Base-by-base conservation (phyloP, 2,113 vertebrate species). In the Lepus americanus region DNA sequence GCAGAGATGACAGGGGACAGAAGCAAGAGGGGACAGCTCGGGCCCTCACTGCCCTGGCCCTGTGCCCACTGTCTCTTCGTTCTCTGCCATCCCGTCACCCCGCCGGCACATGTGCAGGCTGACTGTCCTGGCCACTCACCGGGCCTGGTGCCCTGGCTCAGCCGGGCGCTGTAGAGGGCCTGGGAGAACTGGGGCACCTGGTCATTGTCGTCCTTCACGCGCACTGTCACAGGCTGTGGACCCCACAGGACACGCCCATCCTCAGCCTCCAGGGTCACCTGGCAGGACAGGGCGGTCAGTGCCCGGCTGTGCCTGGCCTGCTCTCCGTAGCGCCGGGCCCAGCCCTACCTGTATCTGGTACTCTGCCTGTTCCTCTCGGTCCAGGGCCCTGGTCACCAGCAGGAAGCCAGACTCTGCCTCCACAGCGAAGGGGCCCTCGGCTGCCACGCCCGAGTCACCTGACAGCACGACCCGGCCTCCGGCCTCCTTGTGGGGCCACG, bases 291-390 rank as follows among this genome's bases (percentile, higher is more conserved):
- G 20, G 9, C 3, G 27, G 11, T 97, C 53, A 95, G 83, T 33
- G 5, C 19, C 25, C 4, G 0, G 1, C 13, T 12, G 51, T 33
- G 17, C 64, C 20, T 39, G 36, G 3, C 3, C 6, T 20, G 12
- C 20, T 33, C 9, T 73, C 20, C 59, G 19, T 31, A 9, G 3
- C 23, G 9, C n/a, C 53, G 9, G 2, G 6, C 44, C 51, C n/a
- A 25, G 55, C 23, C 59, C 0, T 95, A 99, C 99, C 98, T 98
- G 98, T 14, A 99, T 92, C 31, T 96, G 98, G 95, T 99, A 99
- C 0, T 98, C 98, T 0, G 98, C 98, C 81, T 98, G 98, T 79
- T 99, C 98, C 90, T 99, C 99, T 94, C 98, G 97, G 98, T 99
- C 99, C 95, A 99, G 97, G 39, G 98, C 98, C 76, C 98, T 98